Conservation (phyloP, 2,888 invertebrate genomes). For the Drosophila mimetica region DNA sequence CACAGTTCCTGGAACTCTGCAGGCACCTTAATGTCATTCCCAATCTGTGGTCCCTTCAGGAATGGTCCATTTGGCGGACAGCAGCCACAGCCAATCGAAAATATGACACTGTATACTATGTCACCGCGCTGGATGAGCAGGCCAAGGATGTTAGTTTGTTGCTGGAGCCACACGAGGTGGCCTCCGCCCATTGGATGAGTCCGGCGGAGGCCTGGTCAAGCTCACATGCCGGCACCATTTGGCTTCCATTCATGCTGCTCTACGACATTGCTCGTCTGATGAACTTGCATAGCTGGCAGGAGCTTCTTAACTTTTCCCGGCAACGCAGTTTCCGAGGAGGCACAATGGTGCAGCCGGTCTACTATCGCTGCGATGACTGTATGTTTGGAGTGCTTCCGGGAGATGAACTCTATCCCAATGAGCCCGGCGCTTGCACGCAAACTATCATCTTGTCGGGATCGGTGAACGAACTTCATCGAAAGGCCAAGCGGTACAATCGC, state of each 20-base stretch:
- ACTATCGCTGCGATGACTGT: slow-evolving; percentile 86
- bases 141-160: slow-evolving; percentile 55
- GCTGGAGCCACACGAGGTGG: slow-evolving; percentile 71
- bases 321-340: slow-evolving; percentile 86
- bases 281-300: slow-evolving; percentile 85
- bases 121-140: slow-evolving; percentile 55
- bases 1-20: slow-evolving; percentile 88
- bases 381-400: slow-evolving; percentile 87
- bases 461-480: slow-evolving; percentile 76
- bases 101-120: slow-evolving; percentile 76
- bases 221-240: slow-evolving; percentile 60
- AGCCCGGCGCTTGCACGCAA: slow-evolving; percentile 73
- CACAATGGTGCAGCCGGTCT: slow-evolving; percentile 86
- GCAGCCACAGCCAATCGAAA: slow-evolving; percentile 85
- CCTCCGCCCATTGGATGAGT: slow-evolving; percentile 56
- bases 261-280: slow-evolving; percentile 89
- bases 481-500: slow-evolving; percentile 78
- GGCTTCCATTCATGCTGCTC: slow-evolving; percentile 89
- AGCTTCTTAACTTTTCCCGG: slow-evolving; percentile 87
- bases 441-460: slow-evolving; percentile 62
- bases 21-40: slow-evolving; percentile 89
- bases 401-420: slow-evolving; percentile 85
- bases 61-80: slow-evolving; percentile 95
- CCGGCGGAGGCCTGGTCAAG: slow-evolving; percentile 56
- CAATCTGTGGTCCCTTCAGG: slow-evolving; percentile 91